These are phyloP conservation scores for Chloroclystis v-ata DNA, from an alignment of 2,888 invertebrate species.

Conservation along the genomic window DNA sequence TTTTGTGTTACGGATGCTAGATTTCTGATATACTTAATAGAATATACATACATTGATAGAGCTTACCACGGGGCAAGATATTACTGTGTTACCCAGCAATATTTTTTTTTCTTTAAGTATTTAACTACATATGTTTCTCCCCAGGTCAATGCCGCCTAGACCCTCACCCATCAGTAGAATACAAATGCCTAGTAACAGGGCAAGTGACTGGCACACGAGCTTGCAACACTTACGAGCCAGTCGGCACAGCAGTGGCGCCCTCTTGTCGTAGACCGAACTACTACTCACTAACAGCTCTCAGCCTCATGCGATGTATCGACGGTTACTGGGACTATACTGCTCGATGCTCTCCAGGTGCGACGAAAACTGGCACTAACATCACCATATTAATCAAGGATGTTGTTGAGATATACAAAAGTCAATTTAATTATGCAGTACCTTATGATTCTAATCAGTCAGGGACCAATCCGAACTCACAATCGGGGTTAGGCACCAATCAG, in stretches of 20 bases:
- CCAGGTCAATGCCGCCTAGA: conserved; percentile 15
- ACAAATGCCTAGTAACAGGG: conserved; percentile 9
- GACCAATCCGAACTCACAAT: no score
- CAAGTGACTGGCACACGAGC: neutral
- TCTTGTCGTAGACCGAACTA: conserved; percentile 15
- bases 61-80: no score
- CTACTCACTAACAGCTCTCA: conserved; percentile 7
- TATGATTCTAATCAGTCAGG: neutral
- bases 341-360: conserved; percentile 20
- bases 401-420: conserved; percentile 39
- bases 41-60: no score
- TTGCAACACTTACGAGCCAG: conserved; percentile 12
- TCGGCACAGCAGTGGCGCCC: conserved; percentile 8
- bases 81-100: no score
- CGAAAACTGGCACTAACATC: conserved; percentile 45
- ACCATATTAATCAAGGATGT: conserved; percentile 47
- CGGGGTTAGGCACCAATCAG: no score
- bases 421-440: conserved; percentile 15
- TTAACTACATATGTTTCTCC: conserved; percentile 28
- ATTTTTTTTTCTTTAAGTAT: no score
- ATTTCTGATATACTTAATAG: no score
- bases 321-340: conserved; percentile 26
- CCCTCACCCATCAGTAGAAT: conserved; percentile 14
- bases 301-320: conserved; percentile 21
- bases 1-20: no score